Evolutionary conservation across 2,797 vertebrate genomes (phyloP).

Genomic region (Sus cebifrons): DNA sequence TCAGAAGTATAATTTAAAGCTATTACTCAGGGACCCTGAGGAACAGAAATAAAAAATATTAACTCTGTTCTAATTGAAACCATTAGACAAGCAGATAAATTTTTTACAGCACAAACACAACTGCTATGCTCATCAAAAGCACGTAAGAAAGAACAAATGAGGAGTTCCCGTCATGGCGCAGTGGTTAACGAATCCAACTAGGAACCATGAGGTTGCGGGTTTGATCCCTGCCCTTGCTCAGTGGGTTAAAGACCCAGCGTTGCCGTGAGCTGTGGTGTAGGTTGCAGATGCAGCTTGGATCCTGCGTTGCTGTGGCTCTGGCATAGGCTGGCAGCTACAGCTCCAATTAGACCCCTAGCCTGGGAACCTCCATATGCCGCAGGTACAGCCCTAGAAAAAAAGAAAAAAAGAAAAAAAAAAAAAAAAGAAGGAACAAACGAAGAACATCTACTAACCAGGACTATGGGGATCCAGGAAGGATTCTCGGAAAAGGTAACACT

Average conservation of each 20-base stretch:
- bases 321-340: no score
- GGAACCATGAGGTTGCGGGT: no score
- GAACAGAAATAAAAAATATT: slow-evolving; percentile 62
- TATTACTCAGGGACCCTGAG: not conserved
- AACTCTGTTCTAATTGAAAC: slow-evolving; percentile 36
- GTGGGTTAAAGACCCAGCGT: no score
- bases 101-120: slow-evolving; percentile 18
- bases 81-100: slow-evolving; percentile 17
- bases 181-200: no score
- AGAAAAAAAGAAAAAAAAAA: no score
- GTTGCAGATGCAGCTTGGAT: no score
- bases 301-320: no score
- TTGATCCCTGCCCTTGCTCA: no score
- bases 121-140: not conserved
- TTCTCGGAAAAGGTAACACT: not conserved
- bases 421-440: not conserved
- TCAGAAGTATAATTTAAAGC: slow-evolving; percentile 46
- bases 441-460: not conserved
- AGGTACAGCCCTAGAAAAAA: no score
- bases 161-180: not conserved
- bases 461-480: not conserved
- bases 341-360: no score
- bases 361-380: no score
- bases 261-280: no score
- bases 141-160: not conserved